Conservation (phyloP, 2,113 vertebrate genomes). For the Crotalus horridus region DNA sequence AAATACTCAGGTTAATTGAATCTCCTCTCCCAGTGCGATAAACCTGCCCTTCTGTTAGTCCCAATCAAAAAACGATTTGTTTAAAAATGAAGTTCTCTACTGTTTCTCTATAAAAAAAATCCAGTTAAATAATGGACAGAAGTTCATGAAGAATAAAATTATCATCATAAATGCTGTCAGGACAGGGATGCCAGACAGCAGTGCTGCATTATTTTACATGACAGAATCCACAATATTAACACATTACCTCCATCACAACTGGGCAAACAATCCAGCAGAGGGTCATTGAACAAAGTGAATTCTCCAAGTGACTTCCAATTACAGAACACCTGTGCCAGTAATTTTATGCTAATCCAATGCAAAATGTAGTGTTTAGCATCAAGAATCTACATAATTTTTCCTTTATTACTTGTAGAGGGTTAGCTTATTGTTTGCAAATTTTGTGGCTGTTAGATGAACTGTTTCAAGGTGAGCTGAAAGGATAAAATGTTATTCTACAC, state of each 20-base stretch:
- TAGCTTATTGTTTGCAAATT: conserved; percentile 7
- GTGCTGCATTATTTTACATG: background rate
- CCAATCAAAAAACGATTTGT: background rate
- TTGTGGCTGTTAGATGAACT: background rate
- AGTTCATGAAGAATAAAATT: background rate
- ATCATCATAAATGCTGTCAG: background rate
- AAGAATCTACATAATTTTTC: conserved; percentile 5
- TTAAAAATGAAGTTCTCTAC: background rate
- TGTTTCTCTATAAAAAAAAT: background rate
- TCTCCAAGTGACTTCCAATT: conserved; percentile 44
- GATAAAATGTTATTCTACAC: background rate
- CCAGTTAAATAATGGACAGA: background rate
- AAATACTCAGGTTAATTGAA: background rate
- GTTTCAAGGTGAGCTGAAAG: conserved; percentile 26
- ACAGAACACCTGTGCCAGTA: conserved; percentile 38
- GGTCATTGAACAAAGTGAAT: conserved; percentile 18
- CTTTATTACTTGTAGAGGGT: conserved; percentile 24
- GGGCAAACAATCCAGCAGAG: conserved; percentile 13
- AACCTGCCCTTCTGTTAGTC: background rate
- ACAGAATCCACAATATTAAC: background rate
- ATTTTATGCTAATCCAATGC: conserved; percentile 30
- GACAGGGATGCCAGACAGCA: conserved; percentile 16
- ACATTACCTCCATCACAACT: background rate
- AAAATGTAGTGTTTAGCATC: conserved; percentile 25
- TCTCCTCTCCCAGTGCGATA: background rate